Conservation (phyloP, 53 echinoderm and acorn worm genomes). For the Pentamera pediparva region DNA sequence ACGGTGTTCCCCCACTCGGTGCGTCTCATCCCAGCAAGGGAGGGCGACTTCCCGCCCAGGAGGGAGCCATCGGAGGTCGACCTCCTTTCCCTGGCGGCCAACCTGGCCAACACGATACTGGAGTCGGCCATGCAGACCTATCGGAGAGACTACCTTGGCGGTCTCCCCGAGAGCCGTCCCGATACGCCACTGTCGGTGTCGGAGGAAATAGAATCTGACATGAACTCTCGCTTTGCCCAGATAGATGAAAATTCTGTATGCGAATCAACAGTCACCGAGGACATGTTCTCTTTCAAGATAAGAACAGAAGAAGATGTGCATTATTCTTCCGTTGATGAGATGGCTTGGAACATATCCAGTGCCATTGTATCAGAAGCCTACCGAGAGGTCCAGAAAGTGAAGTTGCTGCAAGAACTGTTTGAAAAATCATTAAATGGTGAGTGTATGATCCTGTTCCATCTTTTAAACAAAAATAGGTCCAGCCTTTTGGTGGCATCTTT, state of each 20-base stretch:
- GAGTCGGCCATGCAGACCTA: slow-evolving; percentile 75
- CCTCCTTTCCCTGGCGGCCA: slow-evolving; percentile 82
- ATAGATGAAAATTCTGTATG: slow-evolving; percentile 26
- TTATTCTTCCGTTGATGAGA: slow-evolving; percentile 9
- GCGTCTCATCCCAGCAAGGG: slow-evolving; percentile 33
- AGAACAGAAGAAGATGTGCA: background rate
- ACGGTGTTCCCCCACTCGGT: slow-evolving; percentile 38
- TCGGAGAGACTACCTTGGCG: slow-evolving; percentile 58
- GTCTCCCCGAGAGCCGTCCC: background rate
- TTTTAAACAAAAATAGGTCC: too few relatives aligned
- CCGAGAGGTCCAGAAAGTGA: background rate
- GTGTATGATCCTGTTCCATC: background rate
- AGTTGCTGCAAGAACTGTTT: background rate
- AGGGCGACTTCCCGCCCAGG: slow-evolving; percentile 21
- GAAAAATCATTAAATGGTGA: slow-evolving; percentile 4
- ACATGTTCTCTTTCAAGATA: background rate
- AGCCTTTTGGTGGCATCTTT: too few relatives aligned
- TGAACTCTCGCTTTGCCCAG: slow-evolving; percentile 6
- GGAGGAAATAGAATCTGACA: background rate
- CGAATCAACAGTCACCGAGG: background rate
- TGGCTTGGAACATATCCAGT: slow-evolving; percentile 20
- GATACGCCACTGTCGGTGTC: background rate
- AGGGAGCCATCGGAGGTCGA: slow-evolving; percentile 69
- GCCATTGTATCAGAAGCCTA: background rate
- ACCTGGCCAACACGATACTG: slow-evolving; percentile 83